phyloP scores from a whole-genome alignment of 2,113 vertebrate species.

The Uropsilus gracilis region DNA sequence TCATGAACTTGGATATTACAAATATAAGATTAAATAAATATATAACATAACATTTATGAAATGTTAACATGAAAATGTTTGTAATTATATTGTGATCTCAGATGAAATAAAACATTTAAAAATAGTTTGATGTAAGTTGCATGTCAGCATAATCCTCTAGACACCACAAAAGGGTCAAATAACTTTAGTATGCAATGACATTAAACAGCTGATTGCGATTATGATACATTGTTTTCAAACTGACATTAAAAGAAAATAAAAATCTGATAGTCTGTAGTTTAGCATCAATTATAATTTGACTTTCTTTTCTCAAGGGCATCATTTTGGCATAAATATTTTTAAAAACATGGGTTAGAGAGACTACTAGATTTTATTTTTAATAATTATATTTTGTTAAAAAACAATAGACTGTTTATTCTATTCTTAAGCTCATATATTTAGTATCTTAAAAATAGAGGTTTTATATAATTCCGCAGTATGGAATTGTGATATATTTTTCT shows the following conservation, averaged over 20 bases:
- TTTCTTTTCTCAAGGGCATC: neutral
- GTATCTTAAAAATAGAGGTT: neutral
- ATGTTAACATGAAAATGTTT: neutral
- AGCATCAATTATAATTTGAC: neutral
- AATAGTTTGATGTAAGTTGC: neutral
- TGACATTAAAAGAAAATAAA: neutral
- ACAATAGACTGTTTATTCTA: neutral
- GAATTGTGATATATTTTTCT: neutral
- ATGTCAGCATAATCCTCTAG: neutral
- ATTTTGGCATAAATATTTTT: neutral
- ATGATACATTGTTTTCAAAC: neutral
- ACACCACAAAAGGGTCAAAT: neutral
- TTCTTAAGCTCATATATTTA: neutral
- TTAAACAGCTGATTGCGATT: neutral
- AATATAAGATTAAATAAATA: neutral
- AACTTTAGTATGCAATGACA: neutral
- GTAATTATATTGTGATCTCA: no score
- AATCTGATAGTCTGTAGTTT: neutral
- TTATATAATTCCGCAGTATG: neutral
- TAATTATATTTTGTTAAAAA: conserved; percentile 5
- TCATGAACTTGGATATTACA: neutral
- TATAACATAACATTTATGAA: neutral
- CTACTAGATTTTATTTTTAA: neutral
- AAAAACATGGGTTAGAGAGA: neutral
- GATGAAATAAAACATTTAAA: no score